Base-by-base conservation (phyloP, 2,888 invertebrate genomes). In the Netelia inedita region DNA sequence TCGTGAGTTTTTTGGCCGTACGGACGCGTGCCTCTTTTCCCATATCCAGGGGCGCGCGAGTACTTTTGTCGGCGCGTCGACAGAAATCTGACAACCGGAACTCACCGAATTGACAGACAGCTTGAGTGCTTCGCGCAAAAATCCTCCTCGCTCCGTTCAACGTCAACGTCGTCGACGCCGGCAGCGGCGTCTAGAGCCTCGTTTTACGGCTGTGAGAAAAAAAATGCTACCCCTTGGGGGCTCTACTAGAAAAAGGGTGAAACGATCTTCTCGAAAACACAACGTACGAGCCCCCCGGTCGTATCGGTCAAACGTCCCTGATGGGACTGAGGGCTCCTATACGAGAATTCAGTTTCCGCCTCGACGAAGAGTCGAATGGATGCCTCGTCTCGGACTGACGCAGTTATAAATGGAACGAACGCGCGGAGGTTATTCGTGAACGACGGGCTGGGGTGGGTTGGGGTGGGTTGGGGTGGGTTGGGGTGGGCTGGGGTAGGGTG, bases 91-190 rank as follows among this genome's bases (percentile, higher is more conserved):
- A 76, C 84, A 80, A 63, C 80, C 80, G 76, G 73, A 80, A 84
- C 73, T 46, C 69, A 21, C 46, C 43, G 68, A 81, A 80, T 80
- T 78, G 80, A 80, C 79, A 75, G 84, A 79, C 86, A 76, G 81
- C 76, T 84, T 76, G 86, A 86, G 86, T 86, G 82, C 86, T 69
- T 76, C 61, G 19, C 23, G 63, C 61, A 59, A 57, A 59, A 66
- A 63, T n/a, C 59, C 59, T 57, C 50, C 74, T 63, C 35, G 46
- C 79, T 69, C 72, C 21, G 46, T 63, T 50, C 50, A 55, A 73
- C 84, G 79, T 86, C 86, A 82, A 46, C 35, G 69, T 79, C 78
- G 46, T 23, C 43, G 69, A 28, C 28, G 28, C 0, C 28, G 28
- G 5, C 28, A 5, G 28, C 5, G 5, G 28, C 28, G 28, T 28